Base-by-base conservation (phyloP, 2,888 invertebrate species). In the Rambutsinella grinnellia region DNA sequence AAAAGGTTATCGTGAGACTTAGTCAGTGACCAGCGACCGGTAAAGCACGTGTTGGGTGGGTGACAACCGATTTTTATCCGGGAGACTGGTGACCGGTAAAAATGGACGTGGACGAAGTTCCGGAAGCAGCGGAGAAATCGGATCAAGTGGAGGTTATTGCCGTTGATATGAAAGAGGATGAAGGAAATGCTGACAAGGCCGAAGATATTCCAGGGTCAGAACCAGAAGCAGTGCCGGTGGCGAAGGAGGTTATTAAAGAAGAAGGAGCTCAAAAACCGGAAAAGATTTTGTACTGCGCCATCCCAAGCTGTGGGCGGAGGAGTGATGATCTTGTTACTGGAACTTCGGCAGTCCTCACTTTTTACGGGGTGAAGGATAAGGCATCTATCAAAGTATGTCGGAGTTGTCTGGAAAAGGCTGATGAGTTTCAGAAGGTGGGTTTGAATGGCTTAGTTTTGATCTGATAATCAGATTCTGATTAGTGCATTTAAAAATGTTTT, bases 371-470 rank as follows among this genome's bases (percentile, higher is more conserved):
- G 1, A 58, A 58, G 36, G 23, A 36, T 36, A 36, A 8, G 15
- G 13, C 21, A 36, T 17, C 19, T 1, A 17, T 67, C n/a, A 74
- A 74, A 57, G 61, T 80, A 13, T 80, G 80, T 46, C 26, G 10
- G 1, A 36, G 44, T 1, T 81, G 79, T 51, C 21, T 69, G 13
- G 19, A 13, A 13, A 61, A 60, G 23, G 79, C 79, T 10, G 61
- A 76, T 15, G 44, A 24, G 8, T 80, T 65, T 60, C 24, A 58
- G 27, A 63, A 61, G 53, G 80, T 79, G 68, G 26, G n/a, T n/a
- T n/a, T n/a, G n/a, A n/a, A n/a, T n/a, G n/a, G n/a, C n/a, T n/a
- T n/a, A n/a, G n/a, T n/a, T n/a, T n/a, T n/a, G n/a, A n/a, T n/a
- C n/a, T n/a, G n/a, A n/a, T n/a, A n/a, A n/a, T n/a, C n/a, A n/a